Evolutionary conservation across 2,113 vertebrate species (phyloP).

Genomic region (Condylura cristata): DNA sequence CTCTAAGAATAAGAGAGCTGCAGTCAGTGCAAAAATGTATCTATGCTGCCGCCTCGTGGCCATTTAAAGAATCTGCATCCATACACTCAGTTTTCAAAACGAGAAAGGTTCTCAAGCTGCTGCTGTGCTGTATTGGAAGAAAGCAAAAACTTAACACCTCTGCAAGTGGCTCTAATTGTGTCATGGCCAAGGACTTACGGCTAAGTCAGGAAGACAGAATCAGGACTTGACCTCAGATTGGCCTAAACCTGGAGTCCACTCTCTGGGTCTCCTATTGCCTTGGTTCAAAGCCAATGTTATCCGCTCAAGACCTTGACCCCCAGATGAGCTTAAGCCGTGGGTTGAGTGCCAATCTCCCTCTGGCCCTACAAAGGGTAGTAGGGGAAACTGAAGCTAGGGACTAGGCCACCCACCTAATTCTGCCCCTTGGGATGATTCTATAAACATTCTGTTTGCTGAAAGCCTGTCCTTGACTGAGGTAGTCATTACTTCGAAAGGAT

Average conservation of each 20-base stretch:
- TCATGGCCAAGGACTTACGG: neutral
- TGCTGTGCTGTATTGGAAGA: neutral
- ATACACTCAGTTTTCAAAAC: neutral
- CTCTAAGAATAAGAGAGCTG: neutral
- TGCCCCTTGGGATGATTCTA: neutral
- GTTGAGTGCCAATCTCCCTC: neutral
- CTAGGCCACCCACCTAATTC: fast-evolving
- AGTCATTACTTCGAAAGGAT: neutral
- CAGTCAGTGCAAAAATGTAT: neutral
- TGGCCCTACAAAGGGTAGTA: neutral
- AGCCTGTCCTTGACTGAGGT: neutral
- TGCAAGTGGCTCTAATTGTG: neutral
- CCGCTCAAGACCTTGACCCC: neutral
- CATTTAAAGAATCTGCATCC: neutral
- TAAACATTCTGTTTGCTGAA: neutral
- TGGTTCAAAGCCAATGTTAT: neutral
- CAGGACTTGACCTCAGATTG: too few species aligned
- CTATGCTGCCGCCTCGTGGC: constrained; percentile 30
- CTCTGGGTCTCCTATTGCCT: too few species aligned
- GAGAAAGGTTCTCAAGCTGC: neutral
- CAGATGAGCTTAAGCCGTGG: neutral
- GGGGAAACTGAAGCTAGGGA: neutral
- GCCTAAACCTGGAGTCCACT: too few species aligned
- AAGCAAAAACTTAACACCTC: neutral
- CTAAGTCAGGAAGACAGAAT: too few species aligned